Evolutionary conservation across 2,797 vertebrate genomes (phyloP).

Genomic region (Erethizon dorsatum): DNA sequence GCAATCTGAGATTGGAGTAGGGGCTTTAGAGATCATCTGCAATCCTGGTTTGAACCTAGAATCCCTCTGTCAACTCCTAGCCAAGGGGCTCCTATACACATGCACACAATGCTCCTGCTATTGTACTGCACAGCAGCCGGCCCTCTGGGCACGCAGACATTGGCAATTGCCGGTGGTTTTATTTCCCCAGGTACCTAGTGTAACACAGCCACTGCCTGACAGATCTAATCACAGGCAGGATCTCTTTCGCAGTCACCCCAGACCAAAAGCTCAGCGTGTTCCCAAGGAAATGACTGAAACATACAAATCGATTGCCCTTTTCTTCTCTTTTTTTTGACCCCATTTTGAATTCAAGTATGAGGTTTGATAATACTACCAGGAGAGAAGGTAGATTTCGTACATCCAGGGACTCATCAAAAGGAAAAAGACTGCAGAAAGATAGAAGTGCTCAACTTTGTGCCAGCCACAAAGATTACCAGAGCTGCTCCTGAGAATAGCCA

Average conservation of each 20-base stretch:
- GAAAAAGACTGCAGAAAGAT: constrained; percentile 77
- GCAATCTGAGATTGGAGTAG: constrained; percentile 29
- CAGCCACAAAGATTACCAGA: constrained; percentile 75
- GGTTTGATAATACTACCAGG: constrained; percentile 77
- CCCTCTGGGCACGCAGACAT: constrained; percentile 72
- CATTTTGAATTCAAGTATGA: constrained; percentile 76
- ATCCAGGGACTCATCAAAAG: constrained; percentile 76
- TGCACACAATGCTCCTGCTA: constrained; percentile 33
- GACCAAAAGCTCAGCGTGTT: constrained; percentile 78
- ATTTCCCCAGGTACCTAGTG: constrained; percentile 74
- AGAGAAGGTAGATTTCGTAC: constrained; percentile 74
- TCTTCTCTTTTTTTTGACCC: constrained; percentile 73
- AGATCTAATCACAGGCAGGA: constrained; percentile 78
- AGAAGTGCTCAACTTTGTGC: constrained; percentile 67
- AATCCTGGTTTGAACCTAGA: constrained; percentile 64
- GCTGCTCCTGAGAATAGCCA: constrained; percentile 67
- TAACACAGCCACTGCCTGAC: constrained; percentile 70
- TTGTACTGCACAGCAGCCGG: constrained; percentile 56
- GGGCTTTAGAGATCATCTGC: constrained; percentile 5
- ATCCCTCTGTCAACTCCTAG: constrained; percentile 42
- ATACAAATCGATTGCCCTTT: constrained; percentile 78
- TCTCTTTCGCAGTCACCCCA: constrained; percentile 81
- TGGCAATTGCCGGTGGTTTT: constrained; percentile 65
- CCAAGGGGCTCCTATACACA: background rate
- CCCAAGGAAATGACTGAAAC: constrained; percentile 82